phyloP scores from a whole-genome alignment of 2,888 invertebrate genomes.

The Plusia festucae region DNA sequence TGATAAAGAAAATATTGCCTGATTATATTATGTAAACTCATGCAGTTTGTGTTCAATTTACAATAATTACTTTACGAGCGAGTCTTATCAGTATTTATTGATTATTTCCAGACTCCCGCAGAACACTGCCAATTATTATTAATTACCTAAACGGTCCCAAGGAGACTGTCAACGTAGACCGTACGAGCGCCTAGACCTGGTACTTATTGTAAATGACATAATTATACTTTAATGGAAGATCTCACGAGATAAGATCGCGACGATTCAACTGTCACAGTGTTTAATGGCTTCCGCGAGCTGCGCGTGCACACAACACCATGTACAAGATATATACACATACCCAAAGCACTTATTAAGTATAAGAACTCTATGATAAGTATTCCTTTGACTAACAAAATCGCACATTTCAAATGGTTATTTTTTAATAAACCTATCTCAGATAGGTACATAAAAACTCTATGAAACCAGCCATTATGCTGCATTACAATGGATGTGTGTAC shows the following conservation, averaged over 20 bases:
- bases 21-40: neutral
- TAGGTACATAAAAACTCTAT: neutral
- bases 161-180: slow-evolving; percentile 11
- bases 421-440: neutral
- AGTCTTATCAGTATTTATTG: neutral
- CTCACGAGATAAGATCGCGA: slow-evolving; percentile 28
- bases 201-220: neutral
- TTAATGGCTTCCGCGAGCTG: slow-evolving; percentile 28
- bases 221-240: slow-evolving; percentile 26
- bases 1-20: neutral
- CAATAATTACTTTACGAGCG: slow-evolving; percentile 1
- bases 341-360: neutral
- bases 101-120: slow-evolving; percentile 1
- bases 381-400: neutral
- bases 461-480: neutral
- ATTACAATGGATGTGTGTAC: neutral
- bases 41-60: neutral
- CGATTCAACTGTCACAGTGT: slow-evolving; percentile 25
- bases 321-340: slow-evolving; percentile 5
- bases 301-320: slow-evolving; percentile 12
- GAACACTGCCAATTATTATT: neutral
- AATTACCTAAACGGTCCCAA: slow-evolving; percentile 1
- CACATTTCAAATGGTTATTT: neutral
- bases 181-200: neutral
- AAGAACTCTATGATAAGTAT: neutral